Base-by-base conservation (phyloP, 2,113 vertebrate species). In the Malurus alboscapulatus region DNA sequence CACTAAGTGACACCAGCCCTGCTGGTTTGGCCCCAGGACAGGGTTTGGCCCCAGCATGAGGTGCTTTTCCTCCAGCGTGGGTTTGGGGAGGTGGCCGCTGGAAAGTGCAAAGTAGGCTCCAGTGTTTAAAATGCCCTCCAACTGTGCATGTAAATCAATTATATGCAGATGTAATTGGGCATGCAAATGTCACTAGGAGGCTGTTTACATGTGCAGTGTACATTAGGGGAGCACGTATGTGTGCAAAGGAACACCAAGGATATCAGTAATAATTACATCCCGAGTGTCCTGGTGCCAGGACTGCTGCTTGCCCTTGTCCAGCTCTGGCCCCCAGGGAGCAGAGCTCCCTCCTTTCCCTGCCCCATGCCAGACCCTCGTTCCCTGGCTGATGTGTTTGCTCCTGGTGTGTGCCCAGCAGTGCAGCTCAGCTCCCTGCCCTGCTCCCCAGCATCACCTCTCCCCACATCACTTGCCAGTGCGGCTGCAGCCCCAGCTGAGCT, bases 91-190 rank as follows among this genome's bases (percentile, higher is more conserved):
- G 40, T 36, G 50, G 83, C 85, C 1, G 3, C 68, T 51, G 57
- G 57, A 50, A 95, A 66, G 76, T 32, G 73, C 50, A 9, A 62
- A 87, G 94, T 58, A 22, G 80, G 73, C 86, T 76, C 32, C 66
- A 30, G 74, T 84, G 72, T 88, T 93, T 92, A 82, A 94, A 93
- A 87, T 26, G 21, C 88, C 90, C 83, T 92, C 94, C 93, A 90
- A 51, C 94, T 88, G 86, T 72, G 94, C 94, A 36, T 95, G 95
- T 88, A 93, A 96, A 93, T 96, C 92, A 94, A 88, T 95, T 91
- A 84, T 51, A n/a, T n/a, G 76, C 93, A 81, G 93, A 91, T 91
- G 94, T 94, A 95, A 95, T 96, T 95, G 95, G 93, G 96, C 77
- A 10, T 94, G 86, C 90, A 94, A 55, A 95, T 92, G 93, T 92